These are phyloP conservation scores for Periphyllus acericola DNA, from an alignment of 2,888 invertebrate genomes.

Conservation along the genomic window DNA sequence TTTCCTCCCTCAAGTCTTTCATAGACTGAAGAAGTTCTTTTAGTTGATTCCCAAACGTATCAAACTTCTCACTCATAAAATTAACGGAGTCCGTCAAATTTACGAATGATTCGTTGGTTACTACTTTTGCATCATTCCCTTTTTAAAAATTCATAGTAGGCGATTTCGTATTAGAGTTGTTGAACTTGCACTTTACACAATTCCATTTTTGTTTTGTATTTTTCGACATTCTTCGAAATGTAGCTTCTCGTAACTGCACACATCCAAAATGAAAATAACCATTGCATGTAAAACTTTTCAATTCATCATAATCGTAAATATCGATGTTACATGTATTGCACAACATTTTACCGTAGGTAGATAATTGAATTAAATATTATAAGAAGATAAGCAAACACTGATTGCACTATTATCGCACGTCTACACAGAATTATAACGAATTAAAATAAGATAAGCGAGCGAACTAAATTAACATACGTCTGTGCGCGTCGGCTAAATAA, in stretches of 20 bases:
- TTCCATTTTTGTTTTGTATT: neutral
- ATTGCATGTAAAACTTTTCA: neutral
- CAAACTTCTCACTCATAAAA: slow-evolving; percentile 30
- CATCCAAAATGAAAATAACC: slow-evolving; percentile 7
- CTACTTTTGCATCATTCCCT: neutral
- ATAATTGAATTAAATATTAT: neutral
- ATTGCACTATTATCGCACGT: too few relatives aligned
- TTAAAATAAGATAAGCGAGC: too few relatives aligned
- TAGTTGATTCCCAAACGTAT: slow-evolving; percentile 12
- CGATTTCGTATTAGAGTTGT: neutral
- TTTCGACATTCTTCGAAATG: slow-evolving; percentile 15
- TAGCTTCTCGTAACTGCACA: neutral
- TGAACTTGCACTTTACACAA: neutral
- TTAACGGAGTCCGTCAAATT: neutral
- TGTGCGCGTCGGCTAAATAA: too few relatives aligned
- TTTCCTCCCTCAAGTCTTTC: too few relatives aligned
- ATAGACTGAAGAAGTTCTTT: neutral
- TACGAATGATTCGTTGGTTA: neutral
- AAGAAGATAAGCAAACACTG: too few relatives aligned
- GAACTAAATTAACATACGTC: too few relatives aligned
- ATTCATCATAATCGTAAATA: neutral
- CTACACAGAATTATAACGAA: too few relatives aligned
- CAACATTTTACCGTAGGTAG: slow-evolving; percentile 7
- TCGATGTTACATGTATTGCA: neutral
- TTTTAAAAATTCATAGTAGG: neutral